phyloP scores from a whole-genome alignment of 2,113 vertebrate species.

The Monopterus albus region DNA sequence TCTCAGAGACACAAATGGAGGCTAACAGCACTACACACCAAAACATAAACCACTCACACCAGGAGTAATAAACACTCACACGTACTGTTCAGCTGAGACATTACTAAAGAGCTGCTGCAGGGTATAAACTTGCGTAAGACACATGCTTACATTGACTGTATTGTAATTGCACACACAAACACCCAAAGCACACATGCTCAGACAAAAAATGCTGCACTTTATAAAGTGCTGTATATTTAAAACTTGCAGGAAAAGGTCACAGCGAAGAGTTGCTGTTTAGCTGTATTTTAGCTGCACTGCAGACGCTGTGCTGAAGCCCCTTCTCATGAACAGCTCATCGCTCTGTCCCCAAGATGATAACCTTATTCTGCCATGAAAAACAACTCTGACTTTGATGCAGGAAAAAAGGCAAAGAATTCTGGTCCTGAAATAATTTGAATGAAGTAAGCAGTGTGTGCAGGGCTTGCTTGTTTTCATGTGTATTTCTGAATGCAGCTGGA shows the following conservation, averaged over 20 bases:
- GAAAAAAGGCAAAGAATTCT: not conserved
- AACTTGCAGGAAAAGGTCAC: constrained; percentile 15
- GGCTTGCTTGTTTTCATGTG: not conserved
- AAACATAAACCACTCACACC: constrained; percentile 7
- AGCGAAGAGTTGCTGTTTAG: constrained; percentile 17
- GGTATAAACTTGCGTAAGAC: not conserved
- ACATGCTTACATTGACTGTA: not conserved
- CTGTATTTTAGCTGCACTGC: constrained; percentile 48
- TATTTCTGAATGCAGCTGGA: not conserved
- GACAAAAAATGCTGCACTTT: not conserved
- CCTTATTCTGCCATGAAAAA: constrained; percentile 24
- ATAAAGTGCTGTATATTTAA: not conserved
- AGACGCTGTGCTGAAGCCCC: constrained; percentile 10
- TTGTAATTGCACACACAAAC: not conserved
- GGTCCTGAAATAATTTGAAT: constrained; percentile 1
- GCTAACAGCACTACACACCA: constrained; percentile 1
- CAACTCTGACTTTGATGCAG: not conserved
- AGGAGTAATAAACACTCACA: constrained; percentile 6
- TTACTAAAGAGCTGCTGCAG: constrained; percentile 6
- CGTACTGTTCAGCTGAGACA: not conserved
- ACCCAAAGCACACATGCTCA: not conserved
- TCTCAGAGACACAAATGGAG: not conserved
- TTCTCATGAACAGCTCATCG: constrained; percentile 18
- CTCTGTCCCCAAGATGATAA: constrained; percentile 46
- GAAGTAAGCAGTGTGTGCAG: not conserved